These are phyloP conservation scores for Pegoplata infirma DNA, from an alignment of 2,888 invertebrate species.

Conservation along the genomic window DNA sequence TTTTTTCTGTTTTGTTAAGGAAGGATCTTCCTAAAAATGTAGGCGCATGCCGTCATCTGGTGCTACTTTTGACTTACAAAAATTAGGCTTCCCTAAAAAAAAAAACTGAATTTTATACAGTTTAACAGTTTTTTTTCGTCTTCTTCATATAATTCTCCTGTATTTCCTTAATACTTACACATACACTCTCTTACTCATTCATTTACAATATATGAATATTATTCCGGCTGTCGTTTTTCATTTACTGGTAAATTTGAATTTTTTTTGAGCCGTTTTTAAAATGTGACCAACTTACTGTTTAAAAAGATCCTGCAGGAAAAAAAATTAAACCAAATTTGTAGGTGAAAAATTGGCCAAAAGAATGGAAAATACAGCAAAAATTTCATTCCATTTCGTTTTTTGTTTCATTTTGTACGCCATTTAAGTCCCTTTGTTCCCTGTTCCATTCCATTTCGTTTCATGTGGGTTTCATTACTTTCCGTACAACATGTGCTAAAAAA, in stretches of 20 bases:
- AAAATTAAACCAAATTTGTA: too few relatives aligned
- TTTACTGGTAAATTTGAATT: constrained; percentile 1
- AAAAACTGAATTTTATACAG: too few relatives aligned
- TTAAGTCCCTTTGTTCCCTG: too few relatives aligned
- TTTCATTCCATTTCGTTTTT: too few relatives aligned
- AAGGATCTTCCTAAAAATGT: constrained; percentile 55
- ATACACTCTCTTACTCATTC: neutral
- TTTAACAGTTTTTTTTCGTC: constrained; percentile 26
- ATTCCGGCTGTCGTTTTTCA: constrained; percentile 57
- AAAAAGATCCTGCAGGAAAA: too few relatives aligned
- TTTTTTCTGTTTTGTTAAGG: constrained; percentile 3
- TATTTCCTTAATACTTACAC: constrained; percentile 50
- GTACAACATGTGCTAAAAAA: too few relatives aligned
- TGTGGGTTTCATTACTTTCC: too few relatives aligned
- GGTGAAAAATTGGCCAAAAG: too few relatives aligned
- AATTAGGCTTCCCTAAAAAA: constrained; percentile 68
- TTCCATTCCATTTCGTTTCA: too few relatives aligned
- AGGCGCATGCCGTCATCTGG: constrained; percentile 77
- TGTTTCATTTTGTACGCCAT: too few relatives aligned
- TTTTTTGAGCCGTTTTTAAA: neutral
- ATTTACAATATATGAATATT: constrained; percentile 25
- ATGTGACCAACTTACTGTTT: neutral
- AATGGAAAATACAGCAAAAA: too few relatives aligned
- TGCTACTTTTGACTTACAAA: constrained; percentile 74
- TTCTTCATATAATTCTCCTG: constrained; percentile 28